Percentiles rank a stretch among this genome's conserved stretches.
Evolutionary conservation across 1,140 invertebrate species (phyloP).

Genomic region (Leptinotarsa undecemlineata): DNA sequence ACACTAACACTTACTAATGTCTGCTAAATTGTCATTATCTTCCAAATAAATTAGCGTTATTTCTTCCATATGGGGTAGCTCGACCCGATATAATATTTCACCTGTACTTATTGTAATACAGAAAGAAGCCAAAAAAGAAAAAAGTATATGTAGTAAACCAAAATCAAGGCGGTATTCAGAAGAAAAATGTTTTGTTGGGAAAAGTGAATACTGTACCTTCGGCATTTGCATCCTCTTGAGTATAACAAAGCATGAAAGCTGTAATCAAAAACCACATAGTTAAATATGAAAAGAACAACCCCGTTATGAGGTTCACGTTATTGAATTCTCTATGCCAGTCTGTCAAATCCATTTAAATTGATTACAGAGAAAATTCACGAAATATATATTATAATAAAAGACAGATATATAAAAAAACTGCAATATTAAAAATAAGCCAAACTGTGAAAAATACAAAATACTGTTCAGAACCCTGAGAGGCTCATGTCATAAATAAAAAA

Average conservation of each 20-base stretch:
- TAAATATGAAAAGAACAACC: not conserved
- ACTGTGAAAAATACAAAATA: too few species aligned
- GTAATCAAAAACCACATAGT: slow-evolving; percentile 62
- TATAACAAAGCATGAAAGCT: slow-evolving; percentile 92
- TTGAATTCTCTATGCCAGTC: too few species aligned
- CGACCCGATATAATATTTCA: slow-evolving; percentile 87
- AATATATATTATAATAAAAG: too few species aligned
- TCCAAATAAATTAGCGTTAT: slow-evolving; percentile 87
- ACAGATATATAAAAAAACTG: too few species aligned
- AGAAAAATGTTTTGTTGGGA: slow-evolving; percentile 13
- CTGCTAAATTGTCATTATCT: slow-evolving; percentile 67
- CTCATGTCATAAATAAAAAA: too few species aligned
- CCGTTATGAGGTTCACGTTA: too few species aligned
- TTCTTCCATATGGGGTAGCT: slow-evolving; percentile 87
- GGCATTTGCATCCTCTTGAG: slow-evolving; percentile 83
- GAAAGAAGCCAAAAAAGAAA: slow-evolving; percentile 61
- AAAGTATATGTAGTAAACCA: slow-evolving; percentile 55
- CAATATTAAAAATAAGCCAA: too few species aligned
- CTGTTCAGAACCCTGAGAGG: too few species aligned
- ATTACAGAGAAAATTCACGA: too few species aligned
- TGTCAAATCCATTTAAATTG: too few species aligned
- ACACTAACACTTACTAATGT: slow-evolving; percentile 67
- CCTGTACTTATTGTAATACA: slow-evolving; percentile 70
- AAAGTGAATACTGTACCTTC: slow-evolving; percentile 72
- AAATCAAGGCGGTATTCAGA: slow-evolving; percentile 30